Evolutionary conservation across 2,797 vertebrate genomes (phyloP), one percentile per base, ranked within the genome.

Genomic region (Sebastes minor): DNA sequence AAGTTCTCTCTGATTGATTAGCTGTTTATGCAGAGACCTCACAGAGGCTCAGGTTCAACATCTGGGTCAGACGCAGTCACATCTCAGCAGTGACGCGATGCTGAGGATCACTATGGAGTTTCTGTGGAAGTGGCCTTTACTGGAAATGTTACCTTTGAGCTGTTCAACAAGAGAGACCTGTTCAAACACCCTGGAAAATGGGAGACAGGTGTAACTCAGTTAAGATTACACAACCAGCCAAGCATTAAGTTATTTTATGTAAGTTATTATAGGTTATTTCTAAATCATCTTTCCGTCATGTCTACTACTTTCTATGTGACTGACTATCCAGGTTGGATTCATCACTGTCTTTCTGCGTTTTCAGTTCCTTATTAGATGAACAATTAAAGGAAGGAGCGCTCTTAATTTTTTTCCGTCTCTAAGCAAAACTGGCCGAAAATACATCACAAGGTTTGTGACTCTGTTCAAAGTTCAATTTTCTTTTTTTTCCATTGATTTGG

Each of bases 281-380:
- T 20, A 46, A 46, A 46, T 46, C 14, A 46, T 46, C 42, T 46
- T 46, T 0, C 42, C 42, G 42, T 46, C 42, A 46, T 46, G 42
- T 18, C 16, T 0, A 46, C 42, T 46, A 46, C 42, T 46, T 20
- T 46, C 0, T 20, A 46, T 27, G 18, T 23, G 33, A 60, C 32
- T 8, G 59, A 38, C 16, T 32, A 14, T n/a, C 6, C 30, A 56
- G 4, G 1, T 5, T n/a, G 22, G 1, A 6, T 76, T 23, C 2
- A 27, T 74, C 63, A 28, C 4, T 14, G 55, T 23, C 33, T 69
- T 27, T 35, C 2, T 33, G 3, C 74, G 35, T 64, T 83, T 78
- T 76, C 49, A 71, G 14, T 81, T 81, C 71, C 64, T 81, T 22
- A 25, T 76, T 70, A 72, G 13, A 4, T 16, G 76, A 62, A 28